A percentile compares a stretch with the other conserved stretches of the same genome.
Conservation (phyloP, 30 jellyfish, hydroid and myxozoan species). For the Mastigias papua region DNA sequence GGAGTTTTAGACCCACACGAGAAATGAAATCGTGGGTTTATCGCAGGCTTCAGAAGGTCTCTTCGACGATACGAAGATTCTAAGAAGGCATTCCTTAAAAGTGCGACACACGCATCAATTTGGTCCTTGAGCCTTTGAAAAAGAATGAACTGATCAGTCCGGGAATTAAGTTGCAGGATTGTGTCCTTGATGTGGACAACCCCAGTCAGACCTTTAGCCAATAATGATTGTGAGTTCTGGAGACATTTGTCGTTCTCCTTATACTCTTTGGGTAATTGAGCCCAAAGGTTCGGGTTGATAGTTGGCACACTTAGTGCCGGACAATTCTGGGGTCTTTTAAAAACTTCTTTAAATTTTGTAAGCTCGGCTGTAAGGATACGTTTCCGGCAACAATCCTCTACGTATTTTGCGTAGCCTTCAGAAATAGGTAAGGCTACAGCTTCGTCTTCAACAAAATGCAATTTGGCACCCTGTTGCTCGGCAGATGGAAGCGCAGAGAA, state of each 20-base stretch:
- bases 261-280: constrained; percentile 8
- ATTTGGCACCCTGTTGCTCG: too few species aligned
- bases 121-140: constrained; percentile 1
- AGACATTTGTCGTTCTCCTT: constrained; percentile 11
- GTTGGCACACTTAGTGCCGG: too few species aligned
- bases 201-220: constrained; percentile 17
- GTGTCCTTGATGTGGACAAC: background rate
- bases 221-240: background rate
- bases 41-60: constrained; percentile 26
- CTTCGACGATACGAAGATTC: constrained; percentile 5
- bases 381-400: background rate
- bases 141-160: constrained; percentile 10
- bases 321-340: too few species aligned
- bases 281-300: constrained; percentile 8
- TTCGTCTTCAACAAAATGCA: too few species aligned
- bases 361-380: background rate
- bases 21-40: constrained; percentile 1
- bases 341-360: background rate
- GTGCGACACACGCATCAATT: constrained; percentile 2
- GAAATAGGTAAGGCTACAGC: too few species aligned
- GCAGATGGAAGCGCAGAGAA: too few species aligned
- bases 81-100: constrained; percentile 12
- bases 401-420: background rate
- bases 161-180: constrained; percentile 8
- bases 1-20: constrained; percentile 5